phyloP scores from a whole-genome alignment of 2,797 vertebrate genomes.

The Acanthopagrus latus region DNA sequence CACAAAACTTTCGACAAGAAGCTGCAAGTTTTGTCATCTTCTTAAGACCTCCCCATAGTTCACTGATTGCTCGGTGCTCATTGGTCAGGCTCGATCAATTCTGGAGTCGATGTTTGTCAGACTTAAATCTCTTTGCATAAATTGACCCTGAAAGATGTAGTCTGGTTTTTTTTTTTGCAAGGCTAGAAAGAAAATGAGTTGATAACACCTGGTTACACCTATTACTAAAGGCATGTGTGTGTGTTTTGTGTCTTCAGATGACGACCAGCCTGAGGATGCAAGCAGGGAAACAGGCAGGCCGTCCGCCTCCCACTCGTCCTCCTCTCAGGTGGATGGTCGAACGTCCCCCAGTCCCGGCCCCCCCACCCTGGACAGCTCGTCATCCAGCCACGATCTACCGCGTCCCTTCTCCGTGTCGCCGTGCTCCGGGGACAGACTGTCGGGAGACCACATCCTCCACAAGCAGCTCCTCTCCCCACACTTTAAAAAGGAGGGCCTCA shows the following conservation, averaged over 20 bases:
- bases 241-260: slow-evolving; percentile 81
- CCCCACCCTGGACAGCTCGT: slow-evolving; percentile 78
- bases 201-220: not conserved
- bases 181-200: slow-evolving; percentile 3
- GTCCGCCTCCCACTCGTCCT: slow-evolving; percentile 87
- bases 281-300: slow-evolving; percentile 86
- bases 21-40: slow-evolving; percentile 22
- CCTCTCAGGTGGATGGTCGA: slow-evolving; percentile 86
- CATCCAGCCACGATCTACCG: slow-evolving; percentile 81
- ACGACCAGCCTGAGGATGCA: slow-evolving; percentile 90
- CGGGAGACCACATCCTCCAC: slow-evolving; percentile 86
- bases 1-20: not conserved
- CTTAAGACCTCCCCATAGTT: slow-evolving; percentile 1
- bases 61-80: slow-evolving; percentile 25
- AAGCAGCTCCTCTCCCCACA: slow-evolving; percentile 88
- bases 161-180: slow-evolving; percentile 21
- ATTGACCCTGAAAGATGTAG: slow-evolving; percentile 13
- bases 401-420: slow-evolving; percentile 90
- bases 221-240: not conserved
- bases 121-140: slow-evolving; percentile 40
- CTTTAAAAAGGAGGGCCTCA: slow-evolving; percentile 88
- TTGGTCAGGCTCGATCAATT: slow-evolving; percentile 34
- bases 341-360: slow-evolving; percentile 87
- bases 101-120: slow-evolving; percentile 17
- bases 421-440: slow-evolving; percentile 86